Percentiles rank a stretch among this genome's conserved stretches.
phyloP scores from a whole-genome alignment of 2,797 vertebrate genomes.

The Rhadinocentrus ornatus region DNA sequence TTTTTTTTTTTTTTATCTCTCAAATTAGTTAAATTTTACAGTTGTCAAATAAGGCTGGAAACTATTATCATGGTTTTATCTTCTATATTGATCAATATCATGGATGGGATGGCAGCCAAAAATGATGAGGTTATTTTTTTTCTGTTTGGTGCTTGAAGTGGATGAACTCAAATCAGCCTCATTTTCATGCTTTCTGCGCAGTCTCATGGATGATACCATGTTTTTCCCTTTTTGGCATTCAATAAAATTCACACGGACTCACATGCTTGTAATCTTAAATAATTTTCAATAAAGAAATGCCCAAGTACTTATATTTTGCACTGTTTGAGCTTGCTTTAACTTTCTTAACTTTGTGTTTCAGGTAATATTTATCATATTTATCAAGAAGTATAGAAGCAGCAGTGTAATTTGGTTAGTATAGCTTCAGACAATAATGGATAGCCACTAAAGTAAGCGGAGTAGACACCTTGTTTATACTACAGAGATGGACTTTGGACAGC shows the following conservation, averaged over 20 bases:
- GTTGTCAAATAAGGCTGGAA: neutral
- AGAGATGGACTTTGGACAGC: constrained; percentile 35
- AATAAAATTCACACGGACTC: neutral
- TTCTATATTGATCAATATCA: no score
- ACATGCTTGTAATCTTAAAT: neutral
- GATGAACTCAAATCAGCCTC: neutral
- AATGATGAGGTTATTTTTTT: no score
- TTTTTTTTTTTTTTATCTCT: constrained; percentile 1
- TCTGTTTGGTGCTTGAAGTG: neutral
- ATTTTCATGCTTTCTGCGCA: neutral
- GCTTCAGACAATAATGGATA: constrained; percentile 12
- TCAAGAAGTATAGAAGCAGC: neutral
- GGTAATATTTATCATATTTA: neutral
- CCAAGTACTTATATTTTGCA: neutral
- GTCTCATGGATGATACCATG: neutral
- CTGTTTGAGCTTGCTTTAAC: neutral
- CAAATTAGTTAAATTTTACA: constrained; percentile 8
- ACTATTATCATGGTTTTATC: neutral
- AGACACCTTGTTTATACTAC: constrained; percentile 10
- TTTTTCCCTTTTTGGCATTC: neutral
- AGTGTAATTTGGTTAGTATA: neutral
- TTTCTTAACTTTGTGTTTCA: neutral
- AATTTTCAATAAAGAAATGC: neutral
- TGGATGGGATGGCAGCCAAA: no score
- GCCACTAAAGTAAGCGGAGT: constrained; percentile 15